Conservation (phyloP, 2,797 vertebrate species). For the Catamblyrhynchus diadema region DNA sequence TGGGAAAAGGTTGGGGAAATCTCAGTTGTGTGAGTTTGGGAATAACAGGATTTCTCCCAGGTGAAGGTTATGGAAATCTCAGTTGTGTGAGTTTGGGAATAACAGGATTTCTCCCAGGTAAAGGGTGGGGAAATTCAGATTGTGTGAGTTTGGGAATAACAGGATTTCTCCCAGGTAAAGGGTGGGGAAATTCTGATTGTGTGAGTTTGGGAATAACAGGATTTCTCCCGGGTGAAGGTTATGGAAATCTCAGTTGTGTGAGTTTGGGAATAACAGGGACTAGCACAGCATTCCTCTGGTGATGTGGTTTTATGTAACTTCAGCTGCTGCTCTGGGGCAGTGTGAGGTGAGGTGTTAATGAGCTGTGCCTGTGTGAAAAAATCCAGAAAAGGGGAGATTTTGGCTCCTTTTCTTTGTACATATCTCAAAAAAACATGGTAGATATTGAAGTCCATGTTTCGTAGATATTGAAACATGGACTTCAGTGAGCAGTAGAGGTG, state of each 20-base stretch:
- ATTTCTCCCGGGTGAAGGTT: no score
- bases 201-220: not conserved
- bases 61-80: no score
- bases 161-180: no score
- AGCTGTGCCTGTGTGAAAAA: not conserved
- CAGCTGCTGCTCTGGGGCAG: not conserved
- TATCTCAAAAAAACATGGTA: not conserved
- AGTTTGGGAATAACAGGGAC: not conserved
- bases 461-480: accelerated
- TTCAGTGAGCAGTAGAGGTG: accelerated
- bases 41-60: not conserved
- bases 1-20: not conserved
- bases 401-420: accelerated
- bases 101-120: no score
- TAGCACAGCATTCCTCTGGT: not conserved
- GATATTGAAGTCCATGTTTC: no score
- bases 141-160: not conserved
- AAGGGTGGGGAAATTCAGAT: no score
- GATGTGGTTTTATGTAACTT: accelerated
- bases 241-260: no score
- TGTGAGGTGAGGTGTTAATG: not conserved
- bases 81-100: no score
- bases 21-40: not conserved
- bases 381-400: not conserved
- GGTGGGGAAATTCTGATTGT: no score